Conservation (phyloP, 1,140 invertebrate genomes). For the Andricus grossulariae region DNA sequence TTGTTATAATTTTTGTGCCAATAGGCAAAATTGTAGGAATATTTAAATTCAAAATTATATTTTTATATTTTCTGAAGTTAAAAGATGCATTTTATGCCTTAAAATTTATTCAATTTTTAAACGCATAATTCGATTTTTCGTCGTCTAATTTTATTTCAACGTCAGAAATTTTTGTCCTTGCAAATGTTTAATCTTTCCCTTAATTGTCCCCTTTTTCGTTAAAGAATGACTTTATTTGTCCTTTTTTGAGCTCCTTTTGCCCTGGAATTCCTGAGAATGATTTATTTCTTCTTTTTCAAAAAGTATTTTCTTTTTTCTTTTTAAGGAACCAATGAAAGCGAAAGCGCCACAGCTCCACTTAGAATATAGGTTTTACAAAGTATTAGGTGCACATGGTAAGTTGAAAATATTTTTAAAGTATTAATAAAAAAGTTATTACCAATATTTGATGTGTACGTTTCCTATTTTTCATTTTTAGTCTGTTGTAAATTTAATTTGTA, state of each 20-base stretch:
- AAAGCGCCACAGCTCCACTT: conserved; percentile 99
- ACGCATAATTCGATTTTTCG: no score
- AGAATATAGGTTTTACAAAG: conserved; percentile 99
- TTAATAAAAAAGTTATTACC: not conserved
- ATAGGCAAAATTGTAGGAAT: no score
- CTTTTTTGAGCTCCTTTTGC: conserved; percentile 25
- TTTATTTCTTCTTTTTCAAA: not conserved
- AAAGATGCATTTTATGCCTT: no score
- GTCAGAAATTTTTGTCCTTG: no score
- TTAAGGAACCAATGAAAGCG: conserved; percentile 98
- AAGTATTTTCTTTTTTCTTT: conserved; percentile 45
- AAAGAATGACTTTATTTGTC: no score
- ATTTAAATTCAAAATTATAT: no score
- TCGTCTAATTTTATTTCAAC: no score
- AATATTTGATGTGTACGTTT: not conserved
- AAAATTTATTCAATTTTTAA: no score
- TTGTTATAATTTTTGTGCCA: no score
- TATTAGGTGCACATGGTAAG: conserved; percentile 95
- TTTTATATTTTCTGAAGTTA: no score
- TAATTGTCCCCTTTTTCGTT: no score
- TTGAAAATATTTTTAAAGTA: conserved; percentile 45
- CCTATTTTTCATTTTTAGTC: conserved; percentile 36
- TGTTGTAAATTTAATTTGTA: not conserved
- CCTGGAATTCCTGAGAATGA: not conserved
- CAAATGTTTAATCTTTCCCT: no score